Conservation (phyloP, 2,797 vertebrate genomes). For the Acestrorhynchus altus region DNA sequence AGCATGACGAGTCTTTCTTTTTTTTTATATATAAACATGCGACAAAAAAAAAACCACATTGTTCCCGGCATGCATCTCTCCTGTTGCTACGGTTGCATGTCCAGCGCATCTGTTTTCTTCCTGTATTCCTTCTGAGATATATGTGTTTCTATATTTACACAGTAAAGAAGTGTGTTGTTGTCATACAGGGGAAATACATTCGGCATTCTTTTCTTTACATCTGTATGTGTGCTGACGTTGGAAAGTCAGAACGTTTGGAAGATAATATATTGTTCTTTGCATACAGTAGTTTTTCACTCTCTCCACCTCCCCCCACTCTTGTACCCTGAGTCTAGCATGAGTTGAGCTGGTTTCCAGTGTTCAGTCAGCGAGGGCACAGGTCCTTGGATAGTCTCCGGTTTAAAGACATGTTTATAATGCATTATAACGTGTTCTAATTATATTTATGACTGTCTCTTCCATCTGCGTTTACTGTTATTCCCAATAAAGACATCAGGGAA, state of each 20-base stretch:
- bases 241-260: constrained; percentile 80
- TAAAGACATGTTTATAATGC: constrained; percentile 42
- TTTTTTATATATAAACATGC: constrained; percentile 50
- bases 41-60: constrained; percentile 68
- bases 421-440: constrained; percentile 38
- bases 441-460: constrained; percentile 1
- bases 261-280: constrained; percentile 90
- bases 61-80: constrained; percentile 88
- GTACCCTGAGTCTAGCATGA: constrained; percentile 96
- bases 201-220: constrained; percentile 74
- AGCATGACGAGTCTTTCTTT: constrained; percentile 40
- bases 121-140: constrained; percentile 85
- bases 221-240: constrained; percentile 80
- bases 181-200: constrained; percentile 74
- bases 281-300: constrained; percentile 84
- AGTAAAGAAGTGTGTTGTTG: constrained; percentile 63
- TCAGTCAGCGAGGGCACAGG: constrained; percentile 58
- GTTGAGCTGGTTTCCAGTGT: constrained; percentile 82
- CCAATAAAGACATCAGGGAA: neutral
- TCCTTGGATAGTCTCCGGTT: constrained; percentile 28
- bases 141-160: constrained; percentile 73
- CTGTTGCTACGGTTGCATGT: constrained; percentile 74
- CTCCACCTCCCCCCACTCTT: constrained; percentile 42
- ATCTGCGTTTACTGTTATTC: neutral
- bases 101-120: constrained; percentile 87